phyloP scores from a whole-genome alignment of 2,113 vertebrate species.

The Zosterops japonicus region DNA sequence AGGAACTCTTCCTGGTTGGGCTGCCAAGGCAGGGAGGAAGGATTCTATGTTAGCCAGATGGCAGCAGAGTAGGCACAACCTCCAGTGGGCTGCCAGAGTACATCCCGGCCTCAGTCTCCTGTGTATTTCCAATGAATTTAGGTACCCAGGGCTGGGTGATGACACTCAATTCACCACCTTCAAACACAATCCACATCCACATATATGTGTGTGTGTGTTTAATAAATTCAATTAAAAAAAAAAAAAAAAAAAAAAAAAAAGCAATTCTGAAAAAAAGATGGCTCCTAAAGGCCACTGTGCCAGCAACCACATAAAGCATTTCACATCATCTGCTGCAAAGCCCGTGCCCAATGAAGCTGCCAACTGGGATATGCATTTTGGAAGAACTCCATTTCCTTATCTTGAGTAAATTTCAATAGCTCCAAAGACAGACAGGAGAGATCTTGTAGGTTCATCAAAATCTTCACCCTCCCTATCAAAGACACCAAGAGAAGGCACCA shows the following conservation, averaged over 20 bases:
- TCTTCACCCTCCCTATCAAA: background rate
- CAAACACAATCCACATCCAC: background rate
- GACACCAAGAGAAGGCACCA: background rate
- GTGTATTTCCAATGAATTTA: background rate
- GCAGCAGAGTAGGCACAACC: conserved; percentile 43
- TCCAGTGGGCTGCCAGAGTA: background rate
- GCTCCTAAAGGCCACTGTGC: background rate
- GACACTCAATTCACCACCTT: background rate
- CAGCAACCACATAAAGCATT: background rate
- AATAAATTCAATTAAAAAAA: background rate
- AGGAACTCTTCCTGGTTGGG: background rate
- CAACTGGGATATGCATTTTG: background rate
- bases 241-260: background rate
- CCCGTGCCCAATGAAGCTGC: fast-evolving
- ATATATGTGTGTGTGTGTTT: too few relatives aligned
- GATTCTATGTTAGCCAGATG: background rate
- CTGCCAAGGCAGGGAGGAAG: background rate
- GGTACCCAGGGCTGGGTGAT: background rate
- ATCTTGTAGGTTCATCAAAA: background rate
- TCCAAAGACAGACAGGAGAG: background rate
- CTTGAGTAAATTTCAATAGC: background rate
- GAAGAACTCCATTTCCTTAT: background rate
- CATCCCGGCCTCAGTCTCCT: background rate
- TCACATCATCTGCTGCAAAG: background rate
- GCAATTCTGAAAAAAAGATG: background rate